Percentiles rank a stretch among this genome's conserved stretches.
These are phyloP conservation scores for Epirrita christyi DNA, from an alignment of 2,888 invertebrate species.

Conservation along the genomic window DNA sequence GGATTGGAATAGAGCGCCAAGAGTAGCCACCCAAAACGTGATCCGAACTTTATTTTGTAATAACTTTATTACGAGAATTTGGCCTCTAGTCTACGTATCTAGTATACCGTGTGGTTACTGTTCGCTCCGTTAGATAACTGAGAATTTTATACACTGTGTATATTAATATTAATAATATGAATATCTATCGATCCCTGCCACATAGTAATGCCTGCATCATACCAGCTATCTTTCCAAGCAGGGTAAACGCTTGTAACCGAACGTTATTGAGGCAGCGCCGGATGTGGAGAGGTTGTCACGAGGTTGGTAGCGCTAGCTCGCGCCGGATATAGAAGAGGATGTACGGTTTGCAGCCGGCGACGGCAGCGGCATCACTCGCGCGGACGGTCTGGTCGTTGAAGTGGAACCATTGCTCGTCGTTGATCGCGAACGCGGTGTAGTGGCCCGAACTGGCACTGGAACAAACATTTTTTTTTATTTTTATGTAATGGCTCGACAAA, in stretches of 20 bases:
- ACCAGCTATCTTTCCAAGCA: neutral
- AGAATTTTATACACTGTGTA: neutral
- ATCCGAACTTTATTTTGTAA: too few species aligned
- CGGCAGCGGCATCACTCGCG: slow-evolving; percentile 86
- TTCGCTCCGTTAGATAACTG: neutral
- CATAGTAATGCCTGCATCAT: slow-evolving; percentile 9
- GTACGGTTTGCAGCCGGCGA: slow-evolving; percentile 92
- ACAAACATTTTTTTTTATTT: too few species aligned
- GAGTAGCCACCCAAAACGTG: too few species aligned
- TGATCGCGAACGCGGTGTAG: slow-evolving; percentile 93
- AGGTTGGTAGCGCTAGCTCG: slow-evolving; percentile 78
- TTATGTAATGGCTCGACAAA: too few species aligned
- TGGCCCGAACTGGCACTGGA: slow-evolving; percentile 92
- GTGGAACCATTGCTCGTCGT: slow-evolving; percentile 93
- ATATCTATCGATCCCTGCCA: slow-evolving; percentile 2
- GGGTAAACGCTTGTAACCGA: neutral
- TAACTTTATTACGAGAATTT: too few species aligned
- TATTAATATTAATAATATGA: neutral
- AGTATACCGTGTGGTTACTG: too few species aligned
- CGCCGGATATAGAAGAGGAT: slow-evolving; percentile 93
- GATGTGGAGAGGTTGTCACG: slow-evolving; percentile 43
- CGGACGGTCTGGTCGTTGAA: slow-evolving; percentile 95
- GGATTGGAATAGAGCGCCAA: too few species aligned
- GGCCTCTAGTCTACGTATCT: too few species aligned
- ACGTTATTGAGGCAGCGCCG: neutral